phyloP scores from a whole-genome alignment of 2,797 vertebrate genomes.

The Pseudomugil gertrudae region DNA sequence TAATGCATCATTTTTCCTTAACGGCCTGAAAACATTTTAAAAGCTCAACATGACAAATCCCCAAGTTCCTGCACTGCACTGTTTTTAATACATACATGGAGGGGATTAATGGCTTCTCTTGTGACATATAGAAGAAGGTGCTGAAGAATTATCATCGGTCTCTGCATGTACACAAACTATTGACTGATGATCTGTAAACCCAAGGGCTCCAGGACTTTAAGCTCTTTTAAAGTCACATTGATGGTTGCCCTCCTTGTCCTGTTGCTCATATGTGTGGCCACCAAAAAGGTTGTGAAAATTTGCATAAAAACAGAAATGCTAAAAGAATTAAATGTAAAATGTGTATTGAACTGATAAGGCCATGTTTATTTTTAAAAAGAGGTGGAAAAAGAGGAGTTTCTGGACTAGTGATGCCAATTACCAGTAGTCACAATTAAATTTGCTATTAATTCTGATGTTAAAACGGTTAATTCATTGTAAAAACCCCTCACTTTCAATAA shows the following conservation, averaged over 20 bases:
- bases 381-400: background rate
- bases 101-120: conserved; percentile 55
- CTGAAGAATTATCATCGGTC: conserved; percentile 14
- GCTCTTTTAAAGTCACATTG: conserved; percentile 1
- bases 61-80: conserved; percentile 56
- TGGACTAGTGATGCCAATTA: background rate
- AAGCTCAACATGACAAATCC: conserved; percentile 51
- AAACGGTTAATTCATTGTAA: too few relatives aligned
- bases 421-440: too few relatives aligned
- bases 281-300: background rate
- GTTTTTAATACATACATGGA: conserved; percentile 58
- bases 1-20: conserved; percentile 36
- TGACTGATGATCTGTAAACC: conserved; percentile 14
- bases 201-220: conserved; percentile 7
- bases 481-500: too few relatives aligned
- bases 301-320: background rate
- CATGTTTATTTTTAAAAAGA: background rate
- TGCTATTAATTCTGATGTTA: too few relatives aligned
- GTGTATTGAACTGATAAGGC: too few relatives aligned
- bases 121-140: conserved; percentile 37
- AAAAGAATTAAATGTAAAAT: background rate
- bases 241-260: background rate
- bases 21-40: conserved; percentile 40
- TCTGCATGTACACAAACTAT: conserved; percentile 8
- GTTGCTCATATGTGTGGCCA: conserved; percentile 12